Base-by-base conservation (phyloP, 2,888 invertebrate genomes). In the Harpalus rufipes region DNA sequence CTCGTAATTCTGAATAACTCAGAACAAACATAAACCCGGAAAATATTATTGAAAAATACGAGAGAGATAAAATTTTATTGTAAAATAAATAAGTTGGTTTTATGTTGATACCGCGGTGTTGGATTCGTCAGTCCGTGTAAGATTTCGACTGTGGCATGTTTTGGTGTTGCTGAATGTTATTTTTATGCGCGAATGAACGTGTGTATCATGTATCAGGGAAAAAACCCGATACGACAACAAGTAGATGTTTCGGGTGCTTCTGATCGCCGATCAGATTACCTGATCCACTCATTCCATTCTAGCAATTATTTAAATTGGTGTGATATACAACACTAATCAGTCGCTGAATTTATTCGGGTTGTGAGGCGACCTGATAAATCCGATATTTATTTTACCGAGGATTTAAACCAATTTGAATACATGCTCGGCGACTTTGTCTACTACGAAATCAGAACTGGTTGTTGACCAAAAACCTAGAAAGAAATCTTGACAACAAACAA, bases 261-360 rank as follows among this genome's bases (percentile, higher is more conserved):
- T 59, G 32, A 78, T 59, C 32, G 32, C 25, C 14, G 25, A 58
- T 78, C 58, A 25, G 39, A 39, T 78, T 78, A 78, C 78, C 25
- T 25, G 25, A 21, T 82, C 76, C 14, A 32, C 58, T 56, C 83
- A 61, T 59, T 76, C 83, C 61, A 76, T 83, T 83, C 58, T 59
- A 25, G 76, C 76, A 83, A 83, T 83, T 83, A 83, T 83, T 74
- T 83, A 83, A 83, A 83, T 83, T 76, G 76, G 83, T 83, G 83
- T 76, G 83, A 76, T 58, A 83, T 83, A 83, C 44, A 83, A 83
- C 83, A 83, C 44, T 83, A 83, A 83, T 83, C 83, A 83, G 76
- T 72, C 76, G 74, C 76, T 44, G 74, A 83, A 83, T 76, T 83
- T 83, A 76, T 61, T 18, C 83, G 44, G 59, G 41, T 72, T n/a